A percentile compares a stretch with the other conserved stretches of the same genome.
phyloP scores from a whole-genome alignment of 2,113 vertebrate genomes.

The Chaetorhynchus papuensis region DNA sequence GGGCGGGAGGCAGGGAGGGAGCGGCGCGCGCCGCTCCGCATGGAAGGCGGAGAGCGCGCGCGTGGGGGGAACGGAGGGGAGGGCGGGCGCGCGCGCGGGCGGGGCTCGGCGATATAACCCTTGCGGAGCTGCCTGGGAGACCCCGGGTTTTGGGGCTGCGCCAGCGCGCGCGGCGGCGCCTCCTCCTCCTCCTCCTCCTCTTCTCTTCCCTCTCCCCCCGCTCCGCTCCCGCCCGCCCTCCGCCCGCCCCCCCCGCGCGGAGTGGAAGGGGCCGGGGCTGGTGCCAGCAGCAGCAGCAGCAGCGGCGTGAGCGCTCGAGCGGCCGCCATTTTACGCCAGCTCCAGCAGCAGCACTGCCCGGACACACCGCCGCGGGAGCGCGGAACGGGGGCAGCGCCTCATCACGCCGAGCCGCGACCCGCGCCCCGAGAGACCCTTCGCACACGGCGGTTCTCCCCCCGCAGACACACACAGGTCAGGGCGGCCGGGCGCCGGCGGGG shows the following conservation, averaged over 20 bases:
- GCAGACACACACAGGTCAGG: too few relatives aligned
- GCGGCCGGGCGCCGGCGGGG: background rate
- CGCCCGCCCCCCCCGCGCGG: too few relatives aligned
- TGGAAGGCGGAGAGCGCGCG: background rate
- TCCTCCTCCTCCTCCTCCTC: background rate
- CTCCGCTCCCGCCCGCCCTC: too few relatives aligned
- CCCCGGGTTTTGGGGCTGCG: too few relatives aligned
- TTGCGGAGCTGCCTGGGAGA: too few relatives aligned
- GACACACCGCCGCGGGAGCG: constrained; percentile 77
- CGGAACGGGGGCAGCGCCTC: constrained; percentile 77
- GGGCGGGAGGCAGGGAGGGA: background rate
- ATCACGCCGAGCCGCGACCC: constrained; percentile 46
- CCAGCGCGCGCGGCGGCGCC: too few relatives aligned
- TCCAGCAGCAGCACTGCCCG: constrained; percentile 74
- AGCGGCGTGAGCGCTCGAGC: too few relatives aligned
- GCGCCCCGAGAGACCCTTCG: constrained; percentile 27
- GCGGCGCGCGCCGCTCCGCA: background rate
- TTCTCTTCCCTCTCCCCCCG: background rate
- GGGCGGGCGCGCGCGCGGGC: constrained; percentile 1
- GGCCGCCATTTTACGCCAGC: constrained; percentile 65
- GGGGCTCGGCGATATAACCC: too few relatives aligned
- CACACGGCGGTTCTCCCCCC: background rate
- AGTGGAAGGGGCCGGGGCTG: too few relatives aligned
- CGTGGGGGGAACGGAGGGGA: background rate
- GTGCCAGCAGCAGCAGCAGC: too few relatives aligned